Conservation (phyloP, 2,888 invertebrate species). For the Eumerus sabulonum region DNA sequence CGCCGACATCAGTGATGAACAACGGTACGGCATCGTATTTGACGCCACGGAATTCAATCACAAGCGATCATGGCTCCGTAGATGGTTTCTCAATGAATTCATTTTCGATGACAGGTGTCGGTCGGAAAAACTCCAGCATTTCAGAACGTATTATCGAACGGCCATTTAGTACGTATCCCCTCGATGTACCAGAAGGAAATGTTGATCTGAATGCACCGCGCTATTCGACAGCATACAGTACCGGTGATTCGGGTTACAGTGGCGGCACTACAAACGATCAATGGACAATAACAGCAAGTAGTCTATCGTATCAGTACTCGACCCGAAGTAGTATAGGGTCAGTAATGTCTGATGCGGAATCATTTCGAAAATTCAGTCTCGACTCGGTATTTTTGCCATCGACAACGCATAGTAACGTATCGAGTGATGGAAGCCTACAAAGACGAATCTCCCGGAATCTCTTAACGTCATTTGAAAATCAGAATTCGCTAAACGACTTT, state of each 20-base stretch:
- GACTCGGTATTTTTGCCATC: constrained; percentile 76
- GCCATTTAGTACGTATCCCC: constrained; percentile 72
- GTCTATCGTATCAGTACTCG: constrained; percentile 77
- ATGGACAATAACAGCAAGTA: constrained; percentile 73
- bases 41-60: constrained; percentile 77
- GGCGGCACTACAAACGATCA: constrained; percentile 74
- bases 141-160: constrained; percentile 66
- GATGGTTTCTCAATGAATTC: constrained; percentile 78
- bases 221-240: constrained; percentile 76
- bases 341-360: constrained; percentile 76
- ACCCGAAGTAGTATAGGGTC: constrained; percentile 78
- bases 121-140: constrained; percentile 73
- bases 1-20: constrained; percentile 77
- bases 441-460: constrained; percentile 82
- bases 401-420: constrained; percentile 78
- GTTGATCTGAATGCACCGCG: constrained; percentile 70
- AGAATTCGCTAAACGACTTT: constrained; percentile 77
- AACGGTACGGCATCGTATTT: constrained; percentile 44
- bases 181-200: constrained; percentile 75
- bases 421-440: constrained; percentile 82
- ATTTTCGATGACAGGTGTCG: constrained; percentile 75
- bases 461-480: constrained; percentile 79
- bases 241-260: constrained; percentile 77
- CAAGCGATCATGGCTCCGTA: constrained; percentile 76
- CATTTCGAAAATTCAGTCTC: constrained; percentile 75